These are phyloP conservation scores for Trinorchestia longiramus DNA, from an alignment of 1,140 invertebrate species.

Conservation along the genomic window DNA sequence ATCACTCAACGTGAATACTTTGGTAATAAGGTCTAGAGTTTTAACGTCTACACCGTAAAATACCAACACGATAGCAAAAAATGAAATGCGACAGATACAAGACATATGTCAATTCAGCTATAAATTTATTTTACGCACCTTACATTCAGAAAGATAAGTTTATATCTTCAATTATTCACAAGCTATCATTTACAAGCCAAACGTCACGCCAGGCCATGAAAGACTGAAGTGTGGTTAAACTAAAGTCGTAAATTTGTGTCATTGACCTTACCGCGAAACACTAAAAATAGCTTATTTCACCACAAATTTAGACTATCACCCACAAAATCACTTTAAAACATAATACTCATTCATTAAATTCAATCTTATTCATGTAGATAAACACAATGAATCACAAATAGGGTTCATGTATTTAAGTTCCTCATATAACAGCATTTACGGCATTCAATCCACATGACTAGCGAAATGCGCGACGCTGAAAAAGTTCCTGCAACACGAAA, in stretches of 20 bases:
- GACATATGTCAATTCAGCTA: not conserved
- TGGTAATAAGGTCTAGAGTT: not conserved
- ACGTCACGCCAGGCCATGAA: not conserved
- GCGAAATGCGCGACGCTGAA: not conserved
- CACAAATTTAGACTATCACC: not conserved
- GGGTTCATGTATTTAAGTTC: not conserved
- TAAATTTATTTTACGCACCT: not conserved
- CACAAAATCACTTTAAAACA: not conserved
- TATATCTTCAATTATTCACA: not conserved
- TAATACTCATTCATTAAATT: not conserved
- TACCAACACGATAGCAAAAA: not conserved
- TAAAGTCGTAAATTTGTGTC: slow-evolving; percentile 18
- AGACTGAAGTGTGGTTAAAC: slow-evolving; percentile 33
- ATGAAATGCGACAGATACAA: not conserved
- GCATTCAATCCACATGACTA: not conserved
- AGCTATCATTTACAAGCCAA: not conserved
- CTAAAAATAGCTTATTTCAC: not conserved
- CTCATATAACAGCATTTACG: slow-evolving; percentile 43
- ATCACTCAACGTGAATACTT: not conserved
- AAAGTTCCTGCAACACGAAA: slow-evolving; percentile 47
- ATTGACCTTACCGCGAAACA: not conserved
- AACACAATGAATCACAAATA: not conserved
- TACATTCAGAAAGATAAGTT: not conserved
- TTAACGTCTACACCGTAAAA: not conserved
- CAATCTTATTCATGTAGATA: not conserved